These are phyloP conservation scores for Scomber japonicus DNA, from an alignment of 2,113 vertebrate genomes.

Conservation along the genomic window DNA sequence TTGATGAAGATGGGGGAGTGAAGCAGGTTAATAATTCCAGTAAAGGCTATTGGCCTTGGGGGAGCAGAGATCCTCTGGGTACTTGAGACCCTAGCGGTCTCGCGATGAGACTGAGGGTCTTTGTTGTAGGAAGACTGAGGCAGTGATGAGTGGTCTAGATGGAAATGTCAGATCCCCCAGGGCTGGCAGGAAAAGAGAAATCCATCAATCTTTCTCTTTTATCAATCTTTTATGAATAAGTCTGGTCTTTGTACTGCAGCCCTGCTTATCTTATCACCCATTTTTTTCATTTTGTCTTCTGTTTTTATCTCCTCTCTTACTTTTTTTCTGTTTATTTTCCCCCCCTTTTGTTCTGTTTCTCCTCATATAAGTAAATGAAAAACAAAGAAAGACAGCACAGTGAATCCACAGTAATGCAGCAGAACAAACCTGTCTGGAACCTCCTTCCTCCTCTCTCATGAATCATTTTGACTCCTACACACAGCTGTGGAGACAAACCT, in stretches of 20 bases:
- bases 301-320: slow-evolving; percentile 8
- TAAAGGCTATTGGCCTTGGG: slow-evolving; percentile 52
- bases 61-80: slow-evolving; percentile 57
- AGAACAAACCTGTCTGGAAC: slow-evolving; percentile 7
- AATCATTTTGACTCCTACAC: slow-evolving; percentile 27
- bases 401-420: slow-evolving; percentile 7
- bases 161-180: slow-evolving; percentile 78
- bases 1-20: slow-evolving; percentile 32
- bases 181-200: slow-evolving; percentile 59
- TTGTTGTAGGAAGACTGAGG: slow-evolving; percentile 72
- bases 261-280: slow-evolving; percentile 9
- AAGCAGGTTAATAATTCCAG: slow-evolving; percentile 76
- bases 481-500: slow-evolving; percentile 3
- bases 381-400: not conserved
- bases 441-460: not conserved
- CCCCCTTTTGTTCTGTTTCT: not conserved
- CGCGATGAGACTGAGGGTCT: slow-evolving; percentile 70
- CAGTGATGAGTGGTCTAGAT: slow-evolving; percentile 69
- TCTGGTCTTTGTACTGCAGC: slow-evolving; percentile 50
- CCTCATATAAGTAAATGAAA: slow-evolving; percentile 3
- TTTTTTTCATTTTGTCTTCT: slow-evolving; percentile 42
- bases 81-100: slow-evolving; percentile 51
- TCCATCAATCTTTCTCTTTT: slow-evolving; percentile 73
- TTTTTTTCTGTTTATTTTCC: not conserved
- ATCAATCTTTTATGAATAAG: slow-evolving; percentile 66